Evolutionary conservation across 2,888 invertebrate species (phyloP), one percentile per base, ranked within the genome.

Genomic region (Ischnus inquisitorius): DNA sequence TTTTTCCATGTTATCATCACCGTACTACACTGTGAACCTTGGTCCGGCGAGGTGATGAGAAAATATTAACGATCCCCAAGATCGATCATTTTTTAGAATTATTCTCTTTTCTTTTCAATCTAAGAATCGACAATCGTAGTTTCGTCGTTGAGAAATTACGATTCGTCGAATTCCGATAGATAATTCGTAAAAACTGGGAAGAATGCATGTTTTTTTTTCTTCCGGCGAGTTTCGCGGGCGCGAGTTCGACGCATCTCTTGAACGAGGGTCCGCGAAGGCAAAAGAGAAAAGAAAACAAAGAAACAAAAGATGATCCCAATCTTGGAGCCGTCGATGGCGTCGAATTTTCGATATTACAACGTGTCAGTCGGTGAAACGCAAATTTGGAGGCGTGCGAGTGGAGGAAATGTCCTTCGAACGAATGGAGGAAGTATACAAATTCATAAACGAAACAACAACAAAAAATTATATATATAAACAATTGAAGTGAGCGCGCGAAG

Each of bases 351-450:
- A 57, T 65, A 57, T 46, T 71, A 48, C 16, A 43, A 54, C 71
- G 76, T 71, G 71, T 82, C 81, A 71, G 22, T 51, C 64, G 54
- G 10, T 16, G 12, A 62, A 28, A 19, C 12, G 8, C 19, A 19
- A 39, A 51, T 69, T 28, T 60, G 14, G 57, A 28, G 22, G 14
- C 57, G 3, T 2, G n/a, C 8, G 12, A 41, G 16, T 34, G 43
- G 39, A 16, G 16, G 43, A 39, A 51, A 62, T 25, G 16, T 48
- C 34, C 48, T 75, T 69, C 16, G 62, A 43, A 39, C 60, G 43
- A 51, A 34, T 51, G 69, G 10, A 46, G 34, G 19, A 39, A 43
- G 19, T 39, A 57, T 39, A 39, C 16, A 60, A 65, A 19, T 65
- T 72, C 57, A 79, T 54, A 5, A 43, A 67, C 54, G 28, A 71